Evolutionary conservation across 1,140 invertebrate species (phyloP), one percentile per base, ranked within the genome.

Genomic region (Neelides sp.): DNA sequence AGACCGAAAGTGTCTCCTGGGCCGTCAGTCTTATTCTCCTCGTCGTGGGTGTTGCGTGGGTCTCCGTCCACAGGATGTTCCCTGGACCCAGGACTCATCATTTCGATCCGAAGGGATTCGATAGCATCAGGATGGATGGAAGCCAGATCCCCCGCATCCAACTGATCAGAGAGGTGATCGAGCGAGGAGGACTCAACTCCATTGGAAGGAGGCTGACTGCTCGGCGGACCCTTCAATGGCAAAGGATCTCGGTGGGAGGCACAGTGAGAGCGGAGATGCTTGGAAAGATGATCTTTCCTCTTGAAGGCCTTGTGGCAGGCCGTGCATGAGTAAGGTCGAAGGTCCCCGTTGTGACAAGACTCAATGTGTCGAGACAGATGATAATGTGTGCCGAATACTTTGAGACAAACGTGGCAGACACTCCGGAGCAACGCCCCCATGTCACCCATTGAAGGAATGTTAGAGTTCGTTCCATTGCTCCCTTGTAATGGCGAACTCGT

Each of bases 201-300:
- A 8, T 40, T 17, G 12, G 17, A 20, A 40, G 39, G 39, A 40
- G 39, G 12, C 19, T 27, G 20, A 23, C 26, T 19, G 17, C 17
- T 7, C 19, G 10, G 39, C 8, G 39, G 8, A 17, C 17, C 8
- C 8, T 40, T 20, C 17, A 46, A 4, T 22, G 22, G 3, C 22
- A 35, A 51, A 32, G 45, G 44, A 19, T 57, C 49, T n/a, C 46
- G 46, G 13, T 39, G 26, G 22, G 17, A 46, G 7, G 59, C 52
- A 34, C 59, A 61, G 34, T 61, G 59, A 20, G 55, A 55, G 32
- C 57, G 57, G 30, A 57, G 50, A 42, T 61, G 59, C n/a, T 61
- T 61, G 4, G 59, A 50, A 2, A 61, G 43, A 35, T 61, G 59
- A 35, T 61, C 59, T 27, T 61, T 61, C 30, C 59, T 36, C 28